phyloP scores from a whole-genome alignment of 1,140 invertebrate species.

The Tigriopus japonicus region DNA sequence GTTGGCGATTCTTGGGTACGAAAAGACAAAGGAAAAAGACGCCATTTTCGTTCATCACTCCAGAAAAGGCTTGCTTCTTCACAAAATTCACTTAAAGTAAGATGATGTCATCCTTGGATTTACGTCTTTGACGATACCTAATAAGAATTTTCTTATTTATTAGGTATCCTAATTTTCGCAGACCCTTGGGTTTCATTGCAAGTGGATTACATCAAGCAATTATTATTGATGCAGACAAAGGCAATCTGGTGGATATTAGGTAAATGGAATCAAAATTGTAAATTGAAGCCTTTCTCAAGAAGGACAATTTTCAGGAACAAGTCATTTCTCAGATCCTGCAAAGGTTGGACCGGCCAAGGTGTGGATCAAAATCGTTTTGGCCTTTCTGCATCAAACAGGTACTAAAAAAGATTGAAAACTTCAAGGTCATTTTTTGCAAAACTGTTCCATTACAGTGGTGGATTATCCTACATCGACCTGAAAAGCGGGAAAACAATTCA shows the following conservation, averaged over 20 bases:
- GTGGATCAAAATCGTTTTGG: not conserved
- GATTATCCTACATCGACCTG: not conserved
- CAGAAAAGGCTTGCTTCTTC: not conserved
- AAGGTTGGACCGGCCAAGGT: not conserved
- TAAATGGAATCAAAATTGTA: too few species aligned
- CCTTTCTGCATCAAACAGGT: not conserved
- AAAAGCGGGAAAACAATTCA: not conserved
- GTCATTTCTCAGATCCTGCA: not conserved
- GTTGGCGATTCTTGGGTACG: not conserved
- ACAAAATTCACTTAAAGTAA: not conserved
- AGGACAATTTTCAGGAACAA: not conserved
- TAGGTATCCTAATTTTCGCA: not conserved
- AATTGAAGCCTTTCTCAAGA: too few species aligned
- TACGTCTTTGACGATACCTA: not conserved
- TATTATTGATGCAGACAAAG: not conserved
- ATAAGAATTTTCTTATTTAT: not conserved
- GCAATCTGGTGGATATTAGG: not conserved
- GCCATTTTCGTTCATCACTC: not conserved
- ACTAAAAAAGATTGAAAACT: not conserved
- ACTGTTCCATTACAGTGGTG: not conserved
- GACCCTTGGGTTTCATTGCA: not conserved
- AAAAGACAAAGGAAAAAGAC: not conserved
- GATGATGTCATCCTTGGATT: not conserved
- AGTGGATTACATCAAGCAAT: not conserved
- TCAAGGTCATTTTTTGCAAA: not conserved